Evolutionary conservation across 2,113 vertebrate genomes (phyloP).

Genomic region (Haplotaxodon microlepis): DNA sequence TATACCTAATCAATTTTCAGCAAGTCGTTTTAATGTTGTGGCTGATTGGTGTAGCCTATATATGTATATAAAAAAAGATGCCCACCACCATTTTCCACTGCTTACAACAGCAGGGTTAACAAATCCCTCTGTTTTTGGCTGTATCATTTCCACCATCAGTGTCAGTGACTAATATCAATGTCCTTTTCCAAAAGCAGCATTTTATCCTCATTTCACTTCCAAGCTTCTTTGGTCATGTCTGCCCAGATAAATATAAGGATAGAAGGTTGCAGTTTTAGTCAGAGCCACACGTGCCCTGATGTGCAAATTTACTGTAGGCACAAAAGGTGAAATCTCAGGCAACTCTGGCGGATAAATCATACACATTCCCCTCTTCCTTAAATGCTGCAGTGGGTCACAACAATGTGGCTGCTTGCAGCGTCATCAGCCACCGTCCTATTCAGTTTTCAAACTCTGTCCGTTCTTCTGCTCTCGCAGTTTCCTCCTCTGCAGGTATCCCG

Average conservation of each 20-base stretch:
- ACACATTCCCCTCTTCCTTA: neutral
- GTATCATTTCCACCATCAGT: constrained; percentile 18
- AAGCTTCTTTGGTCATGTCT: neutral
- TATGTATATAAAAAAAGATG: constrained; percentile 17
- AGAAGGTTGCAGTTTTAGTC: neutral
- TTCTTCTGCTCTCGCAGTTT: constrained; percentile 72
- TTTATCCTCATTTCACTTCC: neutral
- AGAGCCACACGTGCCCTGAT: neutral
- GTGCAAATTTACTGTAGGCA: neutral
- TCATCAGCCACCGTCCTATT: constrained; percentile 43
- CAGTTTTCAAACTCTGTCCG: constrained; percentile 29
- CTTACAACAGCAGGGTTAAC: constrained; percentile 72
- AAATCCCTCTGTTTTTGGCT: neutral
- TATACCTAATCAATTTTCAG: neutral
- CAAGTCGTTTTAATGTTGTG: neutral
- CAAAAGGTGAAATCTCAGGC: neutral
- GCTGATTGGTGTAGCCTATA: neutral
- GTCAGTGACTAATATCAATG: constrained; percentile 1
- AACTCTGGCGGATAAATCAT: neutral
- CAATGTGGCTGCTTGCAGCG: neutral
- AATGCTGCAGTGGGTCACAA: neutral
- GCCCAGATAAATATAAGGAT: neutral
- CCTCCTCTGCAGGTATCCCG: constrained; percentile 72
- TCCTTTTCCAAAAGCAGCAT: constrained; percentile 7
- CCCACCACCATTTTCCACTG: constrained; percentile 62